phyloP scores from a whole-genome alignment of 2,888 invertebrate genomes.

The Homarus gammarus region DNA sequence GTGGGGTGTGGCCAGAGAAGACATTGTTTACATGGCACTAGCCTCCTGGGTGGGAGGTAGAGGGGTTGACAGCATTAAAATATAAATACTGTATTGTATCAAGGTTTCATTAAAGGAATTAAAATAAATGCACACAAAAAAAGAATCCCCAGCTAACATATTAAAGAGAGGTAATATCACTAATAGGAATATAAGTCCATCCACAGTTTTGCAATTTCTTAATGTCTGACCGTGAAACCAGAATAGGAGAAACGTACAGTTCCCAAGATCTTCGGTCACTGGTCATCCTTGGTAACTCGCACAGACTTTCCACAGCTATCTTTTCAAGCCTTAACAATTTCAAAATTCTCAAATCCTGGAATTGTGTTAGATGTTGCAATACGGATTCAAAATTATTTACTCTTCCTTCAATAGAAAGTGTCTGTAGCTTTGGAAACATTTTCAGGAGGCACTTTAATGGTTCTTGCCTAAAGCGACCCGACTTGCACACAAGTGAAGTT shows the following conservation, averaged over 20 bases:
- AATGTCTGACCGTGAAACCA: background rate
- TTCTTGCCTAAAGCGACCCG: background rate
- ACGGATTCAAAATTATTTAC: background rate
- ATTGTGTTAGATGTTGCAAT: background rate
- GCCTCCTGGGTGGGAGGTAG: too few relatives aligned
- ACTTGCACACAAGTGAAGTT: background rate
- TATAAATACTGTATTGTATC: too few relatives aligned
- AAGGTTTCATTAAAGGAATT: too few relatives aligned
- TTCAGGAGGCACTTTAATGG: background rate
- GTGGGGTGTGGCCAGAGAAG: too few relatives aligned
- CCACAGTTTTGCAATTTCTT: constrained; percentile 14
- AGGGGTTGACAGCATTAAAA: too few relatives aligned
- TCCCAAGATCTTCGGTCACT: constrained; percentile 11
- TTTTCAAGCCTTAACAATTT: background rate
- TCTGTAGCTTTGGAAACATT: constrained; percentile 9
- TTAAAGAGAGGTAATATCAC: too few relatives aligned
- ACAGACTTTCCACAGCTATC: background rate
- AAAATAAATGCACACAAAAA: too few relatives aligned
- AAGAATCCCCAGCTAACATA: too few relatives aligned
- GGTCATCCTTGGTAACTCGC: constrained; percentile 1
- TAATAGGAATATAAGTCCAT: background rate
- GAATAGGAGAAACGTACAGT: background rate
- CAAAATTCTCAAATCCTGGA: background rate
- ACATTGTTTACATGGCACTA: too few relatives aligned
- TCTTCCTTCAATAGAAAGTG: background rate